A percentile compares a stretch with the other conserved stretches of the same genome.
Evolutionary conservation across 2,888 invertebrate species (phyloP).

Genomic region (Plebejus argus): DNA sequence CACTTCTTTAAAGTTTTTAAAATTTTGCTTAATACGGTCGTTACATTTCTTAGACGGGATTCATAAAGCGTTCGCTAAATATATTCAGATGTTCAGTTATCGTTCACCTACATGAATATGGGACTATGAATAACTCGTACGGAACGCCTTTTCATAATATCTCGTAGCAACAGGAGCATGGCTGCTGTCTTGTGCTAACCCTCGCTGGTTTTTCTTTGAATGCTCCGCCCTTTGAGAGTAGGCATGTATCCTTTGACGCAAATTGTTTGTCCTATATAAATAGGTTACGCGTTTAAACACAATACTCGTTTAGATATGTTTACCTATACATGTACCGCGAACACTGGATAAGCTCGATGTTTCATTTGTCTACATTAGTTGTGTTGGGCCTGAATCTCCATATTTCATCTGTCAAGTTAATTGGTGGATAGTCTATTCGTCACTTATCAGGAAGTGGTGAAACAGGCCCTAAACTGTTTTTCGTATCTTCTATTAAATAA

Average conservation of each 20-base stretch:
- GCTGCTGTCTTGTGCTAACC: slow-evolving; percentile 68
- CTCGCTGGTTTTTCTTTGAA: slow-evolving; percentile 65
- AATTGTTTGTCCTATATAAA: slow-evolving; percentile 10
- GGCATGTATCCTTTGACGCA: slow-evolving; percentile 19
- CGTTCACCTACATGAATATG: not conserved
- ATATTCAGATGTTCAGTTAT: not conserved
- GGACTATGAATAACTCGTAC: slow-evolving; percentile 44
- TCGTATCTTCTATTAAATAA: not conserved
- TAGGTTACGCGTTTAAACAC: slow-evolving; percentile 47
- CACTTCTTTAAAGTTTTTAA: not conserved
- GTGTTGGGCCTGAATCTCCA: no score
- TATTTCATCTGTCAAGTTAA: no score
- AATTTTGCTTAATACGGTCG: not conserved
- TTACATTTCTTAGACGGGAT: not conserved
- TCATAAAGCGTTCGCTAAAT: not conserved
- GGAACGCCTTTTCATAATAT: slow-evolving; percentile 58
- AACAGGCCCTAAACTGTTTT: not conserved
- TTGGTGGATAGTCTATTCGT: no score
- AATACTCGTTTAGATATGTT: slow-evolving; percentile 46
- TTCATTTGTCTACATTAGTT: not conserved
- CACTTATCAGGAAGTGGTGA: no score
- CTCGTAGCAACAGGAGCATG: slow-evolving; percentile 65
- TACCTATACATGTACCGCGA: not conserved
- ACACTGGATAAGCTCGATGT: not conserved
- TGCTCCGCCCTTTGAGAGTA: slow-evolving; percentile 69